These are phyloP conservation scores for Oxyteleia sp. DNA, from an alignment of 2,888 invertebrate genomes.

Conservation along the genomic window DNA sequence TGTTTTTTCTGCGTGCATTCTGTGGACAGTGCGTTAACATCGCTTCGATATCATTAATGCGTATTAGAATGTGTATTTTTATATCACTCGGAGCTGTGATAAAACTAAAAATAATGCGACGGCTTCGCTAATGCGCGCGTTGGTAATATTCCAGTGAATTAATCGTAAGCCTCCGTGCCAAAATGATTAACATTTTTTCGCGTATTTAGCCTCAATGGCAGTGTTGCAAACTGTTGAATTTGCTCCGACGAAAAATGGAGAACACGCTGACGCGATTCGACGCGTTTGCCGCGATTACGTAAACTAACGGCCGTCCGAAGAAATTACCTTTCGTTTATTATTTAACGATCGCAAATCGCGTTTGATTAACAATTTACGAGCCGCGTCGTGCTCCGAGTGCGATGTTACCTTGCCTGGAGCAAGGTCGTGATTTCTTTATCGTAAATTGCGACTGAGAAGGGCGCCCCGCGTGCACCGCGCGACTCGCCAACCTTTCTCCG, in stretches of 20 bases:
- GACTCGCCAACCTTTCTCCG: constrained; percentile 64
- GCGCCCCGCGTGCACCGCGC: constrained; percentile 47
- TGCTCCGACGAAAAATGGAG: not conserved
- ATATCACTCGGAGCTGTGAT: constrained; percentile 9
- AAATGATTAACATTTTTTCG: too few relatives aligned
- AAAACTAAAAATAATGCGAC: constrained; percentile 14
- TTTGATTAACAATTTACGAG: constrained; percentile 55
- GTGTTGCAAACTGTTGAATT: too few relatives aligned
- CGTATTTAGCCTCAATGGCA: too few relatives aligned
- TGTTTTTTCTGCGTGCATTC: not conserved
- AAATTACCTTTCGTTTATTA: constrained; percentile 37
- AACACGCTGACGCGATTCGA: not conserved
- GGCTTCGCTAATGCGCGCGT: constrained; percentile 7
- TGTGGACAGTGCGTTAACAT: constrained; percentile 11
- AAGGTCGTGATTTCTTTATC: constrained; percentile 84
- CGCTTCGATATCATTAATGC: not conserved
- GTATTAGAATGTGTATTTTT: constrained; percentile 17
- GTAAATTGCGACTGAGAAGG: constrained; percentile 81
- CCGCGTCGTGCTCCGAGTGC: constrained; percentile 21
- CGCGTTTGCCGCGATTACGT: constrained; percentile 1
- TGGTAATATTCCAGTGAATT: too few relatives aligned
- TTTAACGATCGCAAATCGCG: constrained; percentile 43
- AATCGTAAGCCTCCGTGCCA: too few relatives aligned
- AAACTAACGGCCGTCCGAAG: constrained; percentile 9
- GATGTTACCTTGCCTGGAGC: constrained; percentile 78